phyloP scores from a whole-genome alignment of 2,113 vertebrate species.

The Mellivora capensis region DNA sequence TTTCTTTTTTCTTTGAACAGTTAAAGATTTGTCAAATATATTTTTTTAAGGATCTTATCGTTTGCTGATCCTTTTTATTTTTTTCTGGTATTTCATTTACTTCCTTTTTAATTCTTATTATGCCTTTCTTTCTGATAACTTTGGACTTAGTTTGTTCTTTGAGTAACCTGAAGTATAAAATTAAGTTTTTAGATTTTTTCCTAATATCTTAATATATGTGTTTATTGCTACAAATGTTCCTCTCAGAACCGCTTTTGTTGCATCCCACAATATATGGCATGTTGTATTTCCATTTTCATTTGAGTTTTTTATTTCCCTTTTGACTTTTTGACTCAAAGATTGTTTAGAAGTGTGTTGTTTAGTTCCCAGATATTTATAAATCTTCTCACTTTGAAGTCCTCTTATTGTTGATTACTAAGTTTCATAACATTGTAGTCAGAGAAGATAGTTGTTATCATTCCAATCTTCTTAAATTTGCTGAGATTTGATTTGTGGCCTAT shows the following conservation, averaged over 20 bases:
- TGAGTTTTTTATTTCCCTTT: neutral
- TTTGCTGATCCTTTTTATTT: neutral
- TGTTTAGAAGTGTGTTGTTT: neutral
- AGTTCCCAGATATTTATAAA: neutral
- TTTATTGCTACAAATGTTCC: neutral
- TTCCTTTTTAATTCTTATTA: neutral
- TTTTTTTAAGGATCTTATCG: neutral
- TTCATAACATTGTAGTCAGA: neutral
- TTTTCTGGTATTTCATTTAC: neutral
- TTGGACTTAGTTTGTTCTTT: neutral
- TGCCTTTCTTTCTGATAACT: neutral
- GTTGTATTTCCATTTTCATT: neutral
- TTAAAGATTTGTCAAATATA: neutral
- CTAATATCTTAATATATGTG: neutral
- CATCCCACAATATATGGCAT: neutral
- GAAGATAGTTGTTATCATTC: neutral
- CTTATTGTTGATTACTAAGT: neutral
- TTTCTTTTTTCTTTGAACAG: neutral
- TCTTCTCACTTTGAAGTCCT: neutral
- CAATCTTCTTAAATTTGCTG: neutral
- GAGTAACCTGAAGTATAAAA: neutral
- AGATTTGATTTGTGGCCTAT: neutral
- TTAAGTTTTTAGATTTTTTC: neutral
- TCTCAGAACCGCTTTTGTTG: neutral
- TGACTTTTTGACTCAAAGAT: neutral